Base-by-base conservation (phyloP, 2,888 invertebrate genomes). In the Cosmia pyralina region DNA sequence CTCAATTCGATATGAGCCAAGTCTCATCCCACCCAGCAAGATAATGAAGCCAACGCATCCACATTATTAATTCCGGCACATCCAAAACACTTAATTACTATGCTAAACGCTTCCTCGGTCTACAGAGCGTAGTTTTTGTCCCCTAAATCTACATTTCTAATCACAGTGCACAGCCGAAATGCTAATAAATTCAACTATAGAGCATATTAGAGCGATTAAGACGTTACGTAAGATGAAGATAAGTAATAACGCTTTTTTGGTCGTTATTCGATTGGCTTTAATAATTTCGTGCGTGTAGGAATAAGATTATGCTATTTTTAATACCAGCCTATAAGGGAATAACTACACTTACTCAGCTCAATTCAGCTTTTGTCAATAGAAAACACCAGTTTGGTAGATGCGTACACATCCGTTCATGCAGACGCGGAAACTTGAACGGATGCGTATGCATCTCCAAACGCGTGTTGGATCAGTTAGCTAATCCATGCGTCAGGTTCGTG, bases 121-220 rank as follows among this genome's bases (percentile, higher is more conserved):
- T 81, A 73, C 66, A 77, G 85, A 87, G 77, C 80, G 79, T 84
- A 90, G 91, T 92, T 92, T 92, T 92, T 92, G 92, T 82, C 59
- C 69, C 65, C 70, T 82, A 79, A 84, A 92, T 92, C 90, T 92
- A 88, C 89, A 91, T 91, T 91, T 90, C 91, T 91, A 91, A 91
- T 90, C 87, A 73, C 75, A 67, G 59, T 68, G 77, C 81, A 79
- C 63, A 77, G 81, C 85, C 82, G 75, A 86, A 85, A 83, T 80
- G 84, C 86, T 88, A 89, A 90, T 91, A 87, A 89, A 90, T 90
- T 91, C 85, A 77, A 82, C 85, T 82, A 86, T 79, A 84, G 82
- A 84, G 58, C 72, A 72, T 83, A 79, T 70, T 73, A 65, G 4
- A 75, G 60, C 50, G 58, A 75, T 57, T 68, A 70, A 83, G 75